phyloP scores from a whole-genome alignment of 2,797 vertebrate genomes.

The Rhinella marina region DNA sequence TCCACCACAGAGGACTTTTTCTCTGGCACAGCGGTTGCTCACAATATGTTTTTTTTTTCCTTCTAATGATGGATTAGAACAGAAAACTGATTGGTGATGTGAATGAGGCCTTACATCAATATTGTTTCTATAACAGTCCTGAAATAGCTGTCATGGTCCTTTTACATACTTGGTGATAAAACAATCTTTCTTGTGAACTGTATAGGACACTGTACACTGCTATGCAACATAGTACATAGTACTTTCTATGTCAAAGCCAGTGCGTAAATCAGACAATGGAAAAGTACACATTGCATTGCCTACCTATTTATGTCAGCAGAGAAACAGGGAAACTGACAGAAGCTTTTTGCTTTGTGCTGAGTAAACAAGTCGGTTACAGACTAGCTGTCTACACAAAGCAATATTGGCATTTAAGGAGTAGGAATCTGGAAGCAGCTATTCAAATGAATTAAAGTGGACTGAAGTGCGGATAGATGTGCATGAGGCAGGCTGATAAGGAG shows the following conservation, averaged over 20 bases:
- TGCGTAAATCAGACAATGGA: background rate
- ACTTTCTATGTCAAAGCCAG: background rate
- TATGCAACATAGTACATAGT: background rate
- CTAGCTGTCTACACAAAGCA: slow-evolving; percentile 20
- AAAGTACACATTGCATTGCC: background rate
- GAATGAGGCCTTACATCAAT: no score
- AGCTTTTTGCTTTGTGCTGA: background rate
- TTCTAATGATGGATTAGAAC: no score
- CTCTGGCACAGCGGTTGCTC: no score
- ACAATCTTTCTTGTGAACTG: background rate
- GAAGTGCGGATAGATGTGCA: slow-evolving; percentile 40
- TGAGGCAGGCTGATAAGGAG: slow-evolving; percentile 46
- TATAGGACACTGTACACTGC: background rate
- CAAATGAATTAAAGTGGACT: slow-evolving; percentile 55
- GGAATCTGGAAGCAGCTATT: slow-evolving; percentile 46
- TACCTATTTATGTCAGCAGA: slow-evolving; percentile 27
- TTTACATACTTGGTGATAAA: background rate
- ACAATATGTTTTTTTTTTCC: no score
- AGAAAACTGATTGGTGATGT: no score
- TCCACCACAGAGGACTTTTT: no score
- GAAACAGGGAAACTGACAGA: slow-evolving; percentile 22
- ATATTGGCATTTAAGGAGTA: slow-evolving; percentile 52
- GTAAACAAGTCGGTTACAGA: slow-evolving; percentile 16
- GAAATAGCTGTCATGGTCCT: no score
- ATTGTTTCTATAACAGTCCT: no score